Conservation (phyloP, 2,797 vertebrate genomes). For the Aulostomus chinensis region DNA sequence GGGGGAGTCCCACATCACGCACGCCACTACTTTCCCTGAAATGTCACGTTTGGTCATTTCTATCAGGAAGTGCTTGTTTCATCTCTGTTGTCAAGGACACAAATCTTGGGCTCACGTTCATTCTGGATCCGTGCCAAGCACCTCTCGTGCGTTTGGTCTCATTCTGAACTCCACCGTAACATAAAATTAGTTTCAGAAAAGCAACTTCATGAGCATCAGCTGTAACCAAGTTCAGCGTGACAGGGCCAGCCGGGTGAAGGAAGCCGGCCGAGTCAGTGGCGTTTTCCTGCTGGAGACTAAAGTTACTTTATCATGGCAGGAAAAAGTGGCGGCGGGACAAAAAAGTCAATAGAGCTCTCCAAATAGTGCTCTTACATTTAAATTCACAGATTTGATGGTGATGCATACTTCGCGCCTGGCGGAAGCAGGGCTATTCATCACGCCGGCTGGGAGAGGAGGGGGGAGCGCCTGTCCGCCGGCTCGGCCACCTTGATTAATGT, state of each 20-base stretch:
- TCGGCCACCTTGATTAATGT: constrained; percentile 89
- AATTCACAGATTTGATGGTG: constrained; percentile 82
- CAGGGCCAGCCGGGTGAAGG: too few species aligned
- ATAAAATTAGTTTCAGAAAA: too few species aligned
- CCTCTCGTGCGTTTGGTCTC: too few species aligned
- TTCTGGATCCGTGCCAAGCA: too few species aligned
- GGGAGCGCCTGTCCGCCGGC: constrained; percentile 68
- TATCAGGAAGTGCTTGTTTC: background rate
- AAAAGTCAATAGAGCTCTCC: constrained; percentile 76
- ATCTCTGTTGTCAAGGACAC: too few species aligned
- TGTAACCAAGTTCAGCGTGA: too few species aligned
- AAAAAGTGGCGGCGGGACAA: constrained; percentile 38
- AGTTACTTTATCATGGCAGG: constrained; percentile 55
- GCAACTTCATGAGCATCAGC: too few species aligned
- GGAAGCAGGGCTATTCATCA: constrained; percentile 81
- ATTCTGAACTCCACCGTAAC: too few species aligned
- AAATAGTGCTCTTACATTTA: constrained; percentile 78
- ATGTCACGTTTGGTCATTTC: background rate
- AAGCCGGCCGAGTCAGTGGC: too few species aligned
- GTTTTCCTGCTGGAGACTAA: too few species aligned
- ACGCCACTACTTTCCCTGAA: too few species aligned
- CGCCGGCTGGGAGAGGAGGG: constrained; percentile 36
- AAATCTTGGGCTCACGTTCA: too few species aligned
- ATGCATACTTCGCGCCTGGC: constrained; percentile 75
- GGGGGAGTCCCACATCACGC: constrained; percentile 10